Evolutionary conservation across 1,140 invertebrate genomes (phyloP).

Genomic region (Nymphalis io): DNA sequence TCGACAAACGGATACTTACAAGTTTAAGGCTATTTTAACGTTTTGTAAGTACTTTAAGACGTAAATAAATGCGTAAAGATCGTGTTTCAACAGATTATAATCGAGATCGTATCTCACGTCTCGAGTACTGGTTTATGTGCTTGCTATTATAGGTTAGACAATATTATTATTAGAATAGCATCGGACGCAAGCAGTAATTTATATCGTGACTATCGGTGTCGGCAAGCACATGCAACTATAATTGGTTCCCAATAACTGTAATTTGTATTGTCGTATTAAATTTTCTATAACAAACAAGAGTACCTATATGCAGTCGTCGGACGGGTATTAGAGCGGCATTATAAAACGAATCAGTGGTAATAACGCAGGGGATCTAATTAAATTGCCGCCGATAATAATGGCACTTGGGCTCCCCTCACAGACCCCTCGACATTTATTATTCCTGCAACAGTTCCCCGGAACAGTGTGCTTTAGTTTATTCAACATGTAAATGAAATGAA

Average conservation of each 20-base stretch:
- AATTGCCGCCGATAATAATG: constrained; percentile 79
- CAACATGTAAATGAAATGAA: constrained; percentile 51
- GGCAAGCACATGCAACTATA: constrained; percentile 40
- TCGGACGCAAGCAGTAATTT: constrained; percentile 36
- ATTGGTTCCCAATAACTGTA: constrained; percentile 59
- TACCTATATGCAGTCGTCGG: constrained; percentile 48
- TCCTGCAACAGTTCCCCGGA: constrained; percentile 63
- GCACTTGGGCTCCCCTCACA: constrained; percentile 70
- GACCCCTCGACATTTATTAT: constrained; percentile 78
- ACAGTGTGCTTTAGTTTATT: constrained; percentile 49
- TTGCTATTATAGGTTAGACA: constrained; percentile 34
- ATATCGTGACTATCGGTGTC: constrained; percentile 40
- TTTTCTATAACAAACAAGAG: constrained; percentile 57
- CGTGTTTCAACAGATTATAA: constrained; percentile 26
- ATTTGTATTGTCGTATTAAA: constrained; percentile 59
- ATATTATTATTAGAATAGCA: constrained; percentile 38
- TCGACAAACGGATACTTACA: background rate
- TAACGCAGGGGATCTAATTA: constrained; percentile 78
- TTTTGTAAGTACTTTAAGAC: background rate
- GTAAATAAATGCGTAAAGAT: constrained; percentile 23
- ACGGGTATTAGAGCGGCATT: constrained; percentile 70
- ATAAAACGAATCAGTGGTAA: constrained; percentile 78
- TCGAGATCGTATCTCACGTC: constrained; percentile 25
- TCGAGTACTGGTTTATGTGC: constrained; percentile 24
- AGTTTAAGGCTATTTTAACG: background rate